Percentiles rank a stretch among this genome's conserved stretches.
These are phyloP conservation scores for Tetrax tetrax DNA, from an alignment of 2,113 vertebrate genomes.

Conservation along the genomic window DNA sequence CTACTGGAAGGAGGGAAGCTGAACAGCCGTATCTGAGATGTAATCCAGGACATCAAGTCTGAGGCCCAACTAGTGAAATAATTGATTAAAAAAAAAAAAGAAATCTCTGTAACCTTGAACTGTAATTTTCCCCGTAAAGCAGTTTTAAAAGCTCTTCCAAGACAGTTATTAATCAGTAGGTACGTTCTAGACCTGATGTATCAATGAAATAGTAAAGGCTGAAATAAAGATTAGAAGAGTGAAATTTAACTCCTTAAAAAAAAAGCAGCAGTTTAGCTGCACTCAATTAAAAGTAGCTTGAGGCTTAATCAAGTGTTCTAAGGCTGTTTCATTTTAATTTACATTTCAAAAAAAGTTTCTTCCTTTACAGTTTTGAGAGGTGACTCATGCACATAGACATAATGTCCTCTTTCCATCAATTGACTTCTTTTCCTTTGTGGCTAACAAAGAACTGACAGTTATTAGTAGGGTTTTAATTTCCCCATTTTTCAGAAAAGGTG, in stretches of 20 bases:
- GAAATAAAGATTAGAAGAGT: not conserved
- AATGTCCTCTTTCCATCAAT: not conserved
- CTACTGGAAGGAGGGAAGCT: not conserved
- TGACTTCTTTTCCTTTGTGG: not conserved
- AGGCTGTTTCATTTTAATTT: not conserved
- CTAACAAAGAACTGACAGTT: not conserved
- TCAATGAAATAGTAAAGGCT: not conserved
- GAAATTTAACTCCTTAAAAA: not conserved
- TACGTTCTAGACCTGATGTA: not conserved
- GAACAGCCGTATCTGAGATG: not conserved
- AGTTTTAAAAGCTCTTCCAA: not conserved
- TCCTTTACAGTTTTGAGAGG: not conserved
- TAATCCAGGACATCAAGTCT: not conserved
- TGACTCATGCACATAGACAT: not conserved
- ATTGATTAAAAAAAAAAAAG: not conserved
- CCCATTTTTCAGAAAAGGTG: not conserved
- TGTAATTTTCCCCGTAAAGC: not conserved
- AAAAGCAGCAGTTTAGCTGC: not conserved
- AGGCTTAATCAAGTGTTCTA: not conserved
- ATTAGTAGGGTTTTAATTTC: not conserved
- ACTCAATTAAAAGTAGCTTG: not conserved
- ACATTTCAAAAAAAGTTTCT: not conserved
- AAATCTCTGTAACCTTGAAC: not conserved
- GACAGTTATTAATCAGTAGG: not conserved
- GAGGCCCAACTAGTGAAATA: not conserved